Percentiles rank a stretch among this genome's conserved stretches.
These are phyloP conservation scores for Eucriotettix oculatus DNA, from an alignment of 2,888 invertebrate species.

Conservation along the genomic window DNA sequence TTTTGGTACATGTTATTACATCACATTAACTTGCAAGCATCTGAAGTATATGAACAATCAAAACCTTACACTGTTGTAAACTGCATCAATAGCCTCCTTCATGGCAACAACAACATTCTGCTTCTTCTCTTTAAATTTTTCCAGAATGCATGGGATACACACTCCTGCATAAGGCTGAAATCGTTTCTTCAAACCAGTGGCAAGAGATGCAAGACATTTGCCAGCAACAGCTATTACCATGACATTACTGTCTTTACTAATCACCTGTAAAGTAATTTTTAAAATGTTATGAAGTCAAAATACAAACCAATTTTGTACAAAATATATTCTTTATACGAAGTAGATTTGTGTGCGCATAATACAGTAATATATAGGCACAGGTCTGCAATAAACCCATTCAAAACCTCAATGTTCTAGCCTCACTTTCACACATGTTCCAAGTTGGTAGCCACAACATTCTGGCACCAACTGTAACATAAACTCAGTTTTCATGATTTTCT, in stretches of 20 bases:
- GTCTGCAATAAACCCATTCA: too few relatives aligned
- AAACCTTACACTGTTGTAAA: conserved; percentile 54
- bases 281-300: too few relatives aligned
- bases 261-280: conserved; percentile 41
- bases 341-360: too few relatives aligned
- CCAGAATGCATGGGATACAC: conserved; percentile 61
- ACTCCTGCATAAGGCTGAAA: conserved; percentile 71
- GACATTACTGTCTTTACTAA: conserved; percentile 90
- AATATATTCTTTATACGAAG: too few relatives aligned
- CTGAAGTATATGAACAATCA: background rate
- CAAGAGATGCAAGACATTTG: conserved; percentile 67
- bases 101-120: conserved; percentile 71
- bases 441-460: too few relatives aligned
- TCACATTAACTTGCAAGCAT: background rate
- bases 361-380: too few relatives aligned
- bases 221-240: conserved; percentile 76
- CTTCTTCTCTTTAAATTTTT: conserved; percentile 98
- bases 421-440: too few relatives aligned
- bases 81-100: conserved; percentile 79
- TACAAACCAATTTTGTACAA: too few relatives aligned
- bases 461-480: too few relatives aligned
- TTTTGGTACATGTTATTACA: too few relatives aligned
- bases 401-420: too few relatives aligned
- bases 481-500: too few relatives aligned
- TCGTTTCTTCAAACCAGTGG: conserved; percentile 69